These are phyloP conservation scores for Adelognathus sp. DNA, from an alignment of 2,888 invertebrate genomes.

Conservation along the genomic window DNA sequence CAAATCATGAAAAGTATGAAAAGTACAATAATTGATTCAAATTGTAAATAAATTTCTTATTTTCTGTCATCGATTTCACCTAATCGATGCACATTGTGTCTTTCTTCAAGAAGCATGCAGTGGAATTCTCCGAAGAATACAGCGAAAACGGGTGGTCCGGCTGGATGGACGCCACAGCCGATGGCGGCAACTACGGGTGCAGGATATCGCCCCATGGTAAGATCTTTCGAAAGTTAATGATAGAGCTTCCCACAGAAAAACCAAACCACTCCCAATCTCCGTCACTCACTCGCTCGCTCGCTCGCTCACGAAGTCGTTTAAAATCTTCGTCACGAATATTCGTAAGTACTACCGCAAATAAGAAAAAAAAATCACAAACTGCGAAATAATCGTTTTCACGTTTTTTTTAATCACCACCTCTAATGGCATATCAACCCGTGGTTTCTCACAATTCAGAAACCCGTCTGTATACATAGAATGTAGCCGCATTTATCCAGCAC, in stretches of 20 bases:
- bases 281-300: background rate
- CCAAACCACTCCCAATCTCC: background rate
- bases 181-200: slow-evolving; percentile 94
- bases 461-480: background rate
- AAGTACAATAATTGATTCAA: background rate
- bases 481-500: slow-evolving; percentile 44
- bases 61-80: background rate
- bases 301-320: slow-evolving; percentile 22
- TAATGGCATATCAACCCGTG: slow-evolving; percentile 30
- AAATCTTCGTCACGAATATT: slow-evolving; percentile 45
- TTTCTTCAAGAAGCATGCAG: slow-evolving; percentile 88
- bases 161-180: slow-evolving; percentile 93
- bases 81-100: background rate
- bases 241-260: too few species aligned
- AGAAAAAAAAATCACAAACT: too few species aligned
- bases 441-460: slow-evolving; percentile 33
- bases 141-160: slow-evolving; percentile 87
- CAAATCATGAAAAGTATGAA: background rate
- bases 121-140: slow-evolving; percentile 95
- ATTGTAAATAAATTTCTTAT: background rate
- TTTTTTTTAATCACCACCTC: slow-evolving; percentile 5
- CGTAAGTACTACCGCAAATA: slow-evolving; percentile 50
- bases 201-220: slow-evolving; percentile 94
- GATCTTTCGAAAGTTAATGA: slow-evolving; percentile 64
- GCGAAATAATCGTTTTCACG: too few species aligned